Base-by-base conservation (phyloP, 2,888 invertebrate species). In the Catotricha subobsoleta region DNA sequence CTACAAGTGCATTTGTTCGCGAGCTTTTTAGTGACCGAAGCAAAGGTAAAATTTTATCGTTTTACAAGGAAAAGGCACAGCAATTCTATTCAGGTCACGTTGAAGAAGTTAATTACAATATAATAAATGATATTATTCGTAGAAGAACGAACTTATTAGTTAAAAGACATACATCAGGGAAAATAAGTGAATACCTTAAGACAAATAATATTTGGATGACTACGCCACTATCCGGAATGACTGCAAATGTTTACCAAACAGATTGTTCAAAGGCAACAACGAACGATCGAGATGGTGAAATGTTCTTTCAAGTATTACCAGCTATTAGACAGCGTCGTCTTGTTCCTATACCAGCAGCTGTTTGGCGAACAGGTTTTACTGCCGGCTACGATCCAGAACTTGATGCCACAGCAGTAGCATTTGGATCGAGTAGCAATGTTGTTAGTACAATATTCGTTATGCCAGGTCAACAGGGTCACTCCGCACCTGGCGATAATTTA, bases 41-140 rank as follows among this genome's bases (percentile, higher is more conserved):
- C 20, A 86, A 80, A 54, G 82, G 84, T 1, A 80, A 80, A 58
- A 68, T 87, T 28, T 62, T 87, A 47, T 80, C 80, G 9, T 88
- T 88, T 60, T 90, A 87, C 57, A 87, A 87, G 54, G 84, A 86
- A 54, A 72, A 87, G 53, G 83, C 80, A 0, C 80, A 80, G 49
- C 84, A 86, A 49, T 82, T 88, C 49, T 90, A 90, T 54, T 80
- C 81, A 47, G 87, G 86, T 0, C 77, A 81, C 43, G 84, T 87
- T 1, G 83, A 86, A 54, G 86, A 88, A 59, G 75, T 82, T 0
- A 80, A 81, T 49, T 87, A 84, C 53, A 77, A 77, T 48, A 72
- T 80, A 19, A 80, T 88, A 21, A 80, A 81, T 43, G 86, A 87
- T 51, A 73, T 83, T 3, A 76, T 84, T n/a, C 67, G 86, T 37